Evolutionary conservation across 2,797 vertebrate species (phyloP).

Genomic region (Syncerus caffer): DNA sequence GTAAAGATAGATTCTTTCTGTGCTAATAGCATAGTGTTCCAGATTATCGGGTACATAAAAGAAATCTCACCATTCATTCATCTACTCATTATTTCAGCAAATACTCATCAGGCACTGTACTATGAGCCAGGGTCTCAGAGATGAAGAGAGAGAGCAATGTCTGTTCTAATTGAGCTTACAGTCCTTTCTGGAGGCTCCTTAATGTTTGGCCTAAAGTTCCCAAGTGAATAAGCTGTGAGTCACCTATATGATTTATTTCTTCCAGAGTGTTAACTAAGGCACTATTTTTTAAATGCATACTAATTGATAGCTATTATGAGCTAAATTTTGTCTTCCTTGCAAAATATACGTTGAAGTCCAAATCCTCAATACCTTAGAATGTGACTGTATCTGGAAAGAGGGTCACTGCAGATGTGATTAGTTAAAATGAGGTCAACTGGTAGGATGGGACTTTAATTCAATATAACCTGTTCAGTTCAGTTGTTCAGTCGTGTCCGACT

Average conservation of each 20-base stretch:
- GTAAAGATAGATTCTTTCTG: neutral
- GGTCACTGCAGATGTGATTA: neutral
- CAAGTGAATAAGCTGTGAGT: neutral
- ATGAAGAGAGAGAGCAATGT: neutral
- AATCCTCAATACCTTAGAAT: neutral
- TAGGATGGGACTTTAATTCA: neutral
- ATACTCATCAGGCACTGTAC: neutral
- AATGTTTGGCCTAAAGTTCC: neutral
- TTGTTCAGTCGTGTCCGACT: no score
- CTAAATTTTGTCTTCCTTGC: neutral
- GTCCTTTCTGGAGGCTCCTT: neutral
- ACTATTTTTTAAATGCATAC: neutral
- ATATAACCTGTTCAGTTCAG: neutral
- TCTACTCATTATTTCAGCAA: neutral
- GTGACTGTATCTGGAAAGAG: neutral
- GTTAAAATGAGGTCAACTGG: neutral
- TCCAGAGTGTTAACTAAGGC: neutral
- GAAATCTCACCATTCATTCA: neutral
- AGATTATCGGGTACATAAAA: neutral
- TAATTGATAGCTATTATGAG: neutral
- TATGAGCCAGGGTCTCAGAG: neutral
- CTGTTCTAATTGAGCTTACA: neutral
- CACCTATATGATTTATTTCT: neutral
- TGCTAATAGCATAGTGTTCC: neutral
- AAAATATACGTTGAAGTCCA: neutral